phyloP scores from a whole-genome alignment of 1,140 invertebrate genomes.

The Leptonema lineaticorne region DNA sequence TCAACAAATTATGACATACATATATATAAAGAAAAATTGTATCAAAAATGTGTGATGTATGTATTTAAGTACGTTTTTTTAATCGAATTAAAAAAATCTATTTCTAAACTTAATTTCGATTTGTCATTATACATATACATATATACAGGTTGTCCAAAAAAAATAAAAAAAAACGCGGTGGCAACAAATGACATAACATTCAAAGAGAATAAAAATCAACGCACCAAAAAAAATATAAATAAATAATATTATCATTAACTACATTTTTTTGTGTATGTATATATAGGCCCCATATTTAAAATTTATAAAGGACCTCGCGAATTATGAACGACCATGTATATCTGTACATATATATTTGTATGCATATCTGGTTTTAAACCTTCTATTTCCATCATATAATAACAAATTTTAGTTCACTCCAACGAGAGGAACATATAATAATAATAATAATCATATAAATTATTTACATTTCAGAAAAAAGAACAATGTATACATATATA shows the following conservation, averaged over 20 bases:
- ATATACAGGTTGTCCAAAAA: no score
- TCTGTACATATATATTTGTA: no score
- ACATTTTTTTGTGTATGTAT: no score
- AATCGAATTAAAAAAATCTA: conserved; percentile 4
- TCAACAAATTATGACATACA: neutral
- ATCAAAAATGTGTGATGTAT: conserved; percentile 15
- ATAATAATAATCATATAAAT: conserved; percentile 12
- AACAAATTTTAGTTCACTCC: conserved; percentile 14
- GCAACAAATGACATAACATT: no score
- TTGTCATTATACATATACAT: conserved; percentile 10
- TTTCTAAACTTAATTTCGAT: conserved; percentile 9
- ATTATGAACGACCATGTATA: no score
- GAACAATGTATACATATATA: neutral
- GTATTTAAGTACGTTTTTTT: conserved; percentile 12
- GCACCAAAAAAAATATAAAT: no score
- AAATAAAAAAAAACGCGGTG: no score
- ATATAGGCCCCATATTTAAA: no score
- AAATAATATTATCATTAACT: no score
- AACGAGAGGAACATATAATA: conserved; percentile 7
- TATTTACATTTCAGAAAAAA: conserved; percentile 6
- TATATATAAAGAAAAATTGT: neutral
- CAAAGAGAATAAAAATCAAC: no score
- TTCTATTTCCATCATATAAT: no score
- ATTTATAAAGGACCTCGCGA: no score
- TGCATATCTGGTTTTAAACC: conserved; percentile 17